Base-by-base conservation (phyloP, 2,888 invertebrate species). In the Maniola hyperantus region DNA sequence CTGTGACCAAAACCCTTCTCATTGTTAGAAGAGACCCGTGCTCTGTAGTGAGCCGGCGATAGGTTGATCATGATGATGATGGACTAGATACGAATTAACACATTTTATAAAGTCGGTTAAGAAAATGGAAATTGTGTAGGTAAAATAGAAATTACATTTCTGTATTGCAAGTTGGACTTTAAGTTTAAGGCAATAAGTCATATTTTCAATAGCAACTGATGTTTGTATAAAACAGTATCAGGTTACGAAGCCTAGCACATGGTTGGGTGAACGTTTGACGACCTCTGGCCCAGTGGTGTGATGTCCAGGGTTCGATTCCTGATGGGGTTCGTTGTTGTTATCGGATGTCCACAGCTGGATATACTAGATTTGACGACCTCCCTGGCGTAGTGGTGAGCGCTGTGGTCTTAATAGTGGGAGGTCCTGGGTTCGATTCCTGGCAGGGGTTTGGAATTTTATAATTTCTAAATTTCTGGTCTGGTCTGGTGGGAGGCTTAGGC, bases 141-240 rank as follows among this genome's bases (percentile, higher is more conserved):
- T 20, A 34, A 57, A 57, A 57, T 57, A 42, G 57, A 57, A 57
- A 42, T 57, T 13, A 42, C 39, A 42, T 13, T 20, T 20, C 18
- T 2, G 6, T 20, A 57, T 42, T 20, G 57, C 42, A 57, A 57
- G 42, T 42, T 42, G 20, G 42, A 26, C 42, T 15, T 0, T 57
- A 57, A 20, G 0, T 2, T 4, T 0, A 42, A 18, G 6, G 20
- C 4, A n/a, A 13, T 42, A 42, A 20, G 20, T 42, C 13, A 42
- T 57, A 57, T 13, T 42, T 42, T 57, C 11, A 13, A 2, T 20
- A 20, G 42, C 13, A 26, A 1, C 5, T 6, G 7, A 11, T 57
- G 39, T 57, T 26, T 42, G 42, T 57, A 67, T 67, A 67, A 44
- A 46, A 60, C 18, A 46, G 62, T 67, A 46, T 69, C 69, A 33